Base-by-base conservation (phyloP, 2,888 invertebrate genomes). In the Drosophila kanekoi region DNA sequence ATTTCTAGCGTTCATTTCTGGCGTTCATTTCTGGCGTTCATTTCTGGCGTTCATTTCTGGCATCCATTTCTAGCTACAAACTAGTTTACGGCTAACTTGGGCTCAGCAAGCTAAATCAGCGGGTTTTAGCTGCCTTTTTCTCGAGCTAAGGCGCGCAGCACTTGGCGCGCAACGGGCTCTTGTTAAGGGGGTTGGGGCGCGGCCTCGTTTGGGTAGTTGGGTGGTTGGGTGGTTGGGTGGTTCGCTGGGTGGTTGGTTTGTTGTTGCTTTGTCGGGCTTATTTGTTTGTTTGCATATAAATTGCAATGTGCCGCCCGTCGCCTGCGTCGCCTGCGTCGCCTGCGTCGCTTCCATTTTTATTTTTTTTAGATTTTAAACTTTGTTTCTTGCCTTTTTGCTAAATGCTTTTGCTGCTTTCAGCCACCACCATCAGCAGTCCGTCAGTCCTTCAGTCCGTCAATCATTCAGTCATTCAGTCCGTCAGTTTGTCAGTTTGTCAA, bases 241-340 rank as follows among this genome's bases (percentile, higher is more conserved):
- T 38, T 60, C 37, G 40, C 10, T 51, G 49, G 59, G 33, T 66
- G 47, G 38, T 49, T 37, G 52, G 43, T 23, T n/a, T 48, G 63
- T 9, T 64, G 63, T 13, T 61, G 68, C 65, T 68, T 69, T 79
- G 67, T 63, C 60, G 77, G 53, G 74, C 87, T 84, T 78, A 81
- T 83, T 82, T 88, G 86, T 85, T 83, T 83, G 88, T 83, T 83
- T 83, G 83, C 88, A 88, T 83, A 77, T 81, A 88, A 87, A 83
- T 85, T 83, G 88, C 88, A 86, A 85, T 81, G 79, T 69, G 79
- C 52, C 52, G 40, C 40, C 52, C 41, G 41, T 41, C 18, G 40
- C 13, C 51, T 16, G 52, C 32, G 40, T 52, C 40, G 52, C 52
- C n/a, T n/a, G n/a, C 41, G 41, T 41, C 18, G 40, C 13, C 51